phyloP scores from a whole-genome alignment of 1,140 invertebrate species.

The Bombus sylvicola region DNA sequence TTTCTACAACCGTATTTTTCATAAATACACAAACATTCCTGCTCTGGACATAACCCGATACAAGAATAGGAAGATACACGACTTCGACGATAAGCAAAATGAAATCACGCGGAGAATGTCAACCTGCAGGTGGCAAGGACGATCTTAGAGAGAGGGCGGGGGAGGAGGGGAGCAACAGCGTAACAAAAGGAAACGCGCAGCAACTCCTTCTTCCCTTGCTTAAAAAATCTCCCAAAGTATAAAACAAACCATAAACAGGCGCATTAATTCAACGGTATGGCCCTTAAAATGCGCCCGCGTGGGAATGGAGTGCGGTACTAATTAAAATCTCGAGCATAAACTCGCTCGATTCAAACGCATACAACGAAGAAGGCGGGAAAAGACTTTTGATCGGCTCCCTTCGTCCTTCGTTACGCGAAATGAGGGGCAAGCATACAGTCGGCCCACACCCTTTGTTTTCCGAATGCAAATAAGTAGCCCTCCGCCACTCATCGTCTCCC shows the following conservation, averaged over 20 bases:
- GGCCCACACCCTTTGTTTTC: constrained; percentile 80
- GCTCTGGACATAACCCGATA: too few relatives aligned
- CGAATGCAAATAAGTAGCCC: constrained; percentile 81
- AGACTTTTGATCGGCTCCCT: constrained; percentile 61
- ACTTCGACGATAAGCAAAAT: background rate
- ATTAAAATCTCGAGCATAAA: constrained; percentile 57
- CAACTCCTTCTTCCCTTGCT: background rate
- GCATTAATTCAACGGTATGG: constrained; percentile 54
- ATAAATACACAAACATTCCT: too few relatives aligned
- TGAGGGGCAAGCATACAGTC: constrained; percentile 64
- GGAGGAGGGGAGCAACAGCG: background rate
- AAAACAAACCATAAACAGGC: constrained; percentile 53
- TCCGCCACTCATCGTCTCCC: constrained; percentile 57
- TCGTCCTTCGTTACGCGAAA: constrained; percentile 69
- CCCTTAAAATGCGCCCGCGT: constrained; percentile 50
- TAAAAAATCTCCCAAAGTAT: constrained; percentile 30
- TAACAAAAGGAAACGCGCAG: background rate
- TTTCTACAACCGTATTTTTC: too few relatives aligned
- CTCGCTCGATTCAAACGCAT: constrained; percentile 54
- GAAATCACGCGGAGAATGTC: constrained; percentile 23
- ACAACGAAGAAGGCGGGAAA: constrained; percentile 59
- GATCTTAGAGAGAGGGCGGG: background rate
- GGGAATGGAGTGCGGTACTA: constrained; percentile 56
- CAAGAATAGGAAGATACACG: too few relatives aligned
- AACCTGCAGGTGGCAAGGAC: background rate